A percentile compares a stretch with the other conserved stretches of the same genome.
Evolutionary conservation across 1,140 invertebrate genomes (phyloP).

Genomic region (Condylostylus longicornis): DNA sequence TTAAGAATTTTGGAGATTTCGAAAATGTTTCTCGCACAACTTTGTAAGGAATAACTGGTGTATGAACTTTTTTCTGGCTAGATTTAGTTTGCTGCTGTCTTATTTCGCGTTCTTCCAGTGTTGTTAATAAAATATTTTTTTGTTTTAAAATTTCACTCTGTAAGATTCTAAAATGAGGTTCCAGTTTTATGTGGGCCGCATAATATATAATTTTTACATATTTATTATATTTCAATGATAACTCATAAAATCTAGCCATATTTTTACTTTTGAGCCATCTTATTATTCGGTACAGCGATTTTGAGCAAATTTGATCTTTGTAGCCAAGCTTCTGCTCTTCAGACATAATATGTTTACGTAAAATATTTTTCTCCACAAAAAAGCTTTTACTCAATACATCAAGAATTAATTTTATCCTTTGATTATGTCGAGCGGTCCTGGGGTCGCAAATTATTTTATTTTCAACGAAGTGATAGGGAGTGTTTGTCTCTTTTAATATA

Average conservation of each 20-base stretch:
- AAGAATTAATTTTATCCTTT: neutral
- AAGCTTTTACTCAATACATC: constrained; percentile 2
- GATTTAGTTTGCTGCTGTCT: neutral
- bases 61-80: constrained; percentile 1
- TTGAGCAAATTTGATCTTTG: constrained; percentile 17
- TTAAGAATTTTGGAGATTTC: constrained; percentile 46
- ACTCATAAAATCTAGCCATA: constrained; percentile 17
- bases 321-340: constrained; percentile 10
- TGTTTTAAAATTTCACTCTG: constrained; percentile 17
- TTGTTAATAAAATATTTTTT: constrained; percentile 18
- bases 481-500: too few relatives aligned
- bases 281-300: constrained; percentile 19
- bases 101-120: constrained; percentile 12
- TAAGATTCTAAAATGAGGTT: constrained; percentile 13
- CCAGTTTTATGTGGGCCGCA: constrained; percentile 23
- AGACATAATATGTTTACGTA: constrained; percentile 9
- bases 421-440: constrained; percentile 10
- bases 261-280: constrained; percentile 9
- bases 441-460: neutral
- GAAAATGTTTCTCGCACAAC: neutral
- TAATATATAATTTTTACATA: constrained; percentile 16
- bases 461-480: too few relatives aligned
- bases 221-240: constrained; percentile 14
- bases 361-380: constrained; percentile 5
- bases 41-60: neutral